These are phyloP conservation scores for Zootoca vivipara DNA, from an alignment of 2,113 vertebrate genomes.

Conservation along the genomic window DNA sequence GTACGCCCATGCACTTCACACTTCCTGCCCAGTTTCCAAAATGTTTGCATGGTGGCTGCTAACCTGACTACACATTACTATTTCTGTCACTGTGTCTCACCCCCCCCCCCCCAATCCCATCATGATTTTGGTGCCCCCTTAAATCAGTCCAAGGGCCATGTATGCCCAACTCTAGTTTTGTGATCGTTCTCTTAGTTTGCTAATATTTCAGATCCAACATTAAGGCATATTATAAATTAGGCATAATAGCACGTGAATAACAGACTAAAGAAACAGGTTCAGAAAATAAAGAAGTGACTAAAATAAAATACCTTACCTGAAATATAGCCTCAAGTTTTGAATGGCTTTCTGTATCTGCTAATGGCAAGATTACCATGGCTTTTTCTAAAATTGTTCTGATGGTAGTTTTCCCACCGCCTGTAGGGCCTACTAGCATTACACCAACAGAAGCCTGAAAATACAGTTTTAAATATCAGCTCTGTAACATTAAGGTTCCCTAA, in stretches of 20 bases:
- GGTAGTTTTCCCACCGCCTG: conserved; percentile 73
- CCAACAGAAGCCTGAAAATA: conserved; percentile 62
- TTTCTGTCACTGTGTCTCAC: no score
- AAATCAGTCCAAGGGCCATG: no score
- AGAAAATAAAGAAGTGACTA: not conserved
- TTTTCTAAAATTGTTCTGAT: conserved; percentile 72
- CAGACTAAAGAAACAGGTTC: not conserved
- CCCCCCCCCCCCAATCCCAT: no score
- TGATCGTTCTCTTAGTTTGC: not conserved
- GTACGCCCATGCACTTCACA: no score
- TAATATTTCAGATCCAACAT: no score
- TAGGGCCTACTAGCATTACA: conserved; percentile 70
- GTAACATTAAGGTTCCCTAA: not conserved
- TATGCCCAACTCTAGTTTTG: no score
- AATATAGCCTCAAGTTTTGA: conserved; percentile 27
- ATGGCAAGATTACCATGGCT: conserved; percentile 49
- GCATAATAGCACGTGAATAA: not conserved
- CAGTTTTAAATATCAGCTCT: conserved; percentile 18
- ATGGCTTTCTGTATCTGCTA: not conserved
- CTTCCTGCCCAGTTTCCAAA: no score
- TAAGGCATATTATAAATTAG: not conserved
- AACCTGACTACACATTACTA: no score
- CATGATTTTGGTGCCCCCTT: no score
- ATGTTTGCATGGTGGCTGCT: no score
- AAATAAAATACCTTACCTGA: not conserved